phyloP scores from a whole-genome alignment of 2,113 vertebrate genomes.

The Hyla sarda region DNA sequence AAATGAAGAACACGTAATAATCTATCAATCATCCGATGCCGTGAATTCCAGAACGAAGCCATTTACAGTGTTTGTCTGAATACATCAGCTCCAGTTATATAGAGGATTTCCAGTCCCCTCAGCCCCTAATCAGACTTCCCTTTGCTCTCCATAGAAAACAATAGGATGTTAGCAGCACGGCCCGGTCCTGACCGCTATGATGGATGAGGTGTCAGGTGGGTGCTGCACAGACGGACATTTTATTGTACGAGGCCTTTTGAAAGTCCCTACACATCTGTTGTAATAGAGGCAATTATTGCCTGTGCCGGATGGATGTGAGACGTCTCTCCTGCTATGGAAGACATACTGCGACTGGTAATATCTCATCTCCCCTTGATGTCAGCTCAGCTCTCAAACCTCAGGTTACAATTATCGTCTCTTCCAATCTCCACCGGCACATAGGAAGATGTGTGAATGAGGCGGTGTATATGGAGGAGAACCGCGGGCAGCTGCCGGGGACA shows the following conservation, averaged over 20 bases:
- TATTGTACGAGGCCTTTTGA: slow-evolving; percentile 9
- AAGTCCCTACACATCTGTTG: slow-evolving; percentile 30
- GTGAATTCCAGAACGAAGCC: no score
- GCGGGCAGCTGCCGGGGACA: background rate
- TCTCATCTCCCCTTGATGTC: slow-evolving; percentile 4
- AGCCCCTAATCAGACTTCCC: background rate
- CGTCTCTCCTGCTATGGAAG: slow-evolving; percentile 1
- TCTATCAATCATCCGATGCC: no score
- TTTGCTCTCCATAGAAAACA: background rate
- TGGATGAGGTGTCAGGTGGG: slow-evolving; percentile 23
- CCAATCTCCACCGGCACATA: background rate
- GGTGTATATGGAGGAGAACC: background rate
- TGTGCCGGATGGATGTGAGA: slow-evolving; percentile 16
- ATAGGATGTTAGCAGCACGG: background rate
- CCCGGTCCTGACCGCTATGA: background rate
- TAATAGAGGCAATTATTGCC: slow-evolving; percentile 37
- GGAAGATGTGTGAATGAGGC: background rate
- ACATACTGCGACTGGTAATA: slow-evolving; percentile 26
- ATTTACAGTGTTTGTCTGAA: no score
- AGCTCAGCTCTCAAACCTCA: slow-evolving; percentile 6
- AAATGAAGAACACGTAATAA: no score
- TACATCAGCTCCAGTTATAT: background rate
- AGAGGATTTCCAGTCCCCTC: background rate
- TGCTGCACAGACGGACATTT: background rate
- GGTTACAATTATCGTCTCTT: slow-evolving; percentile 13